Conservation (phyloP, 2,113 vertebrate genomes). For the Zosterops lateralis region DNA sequence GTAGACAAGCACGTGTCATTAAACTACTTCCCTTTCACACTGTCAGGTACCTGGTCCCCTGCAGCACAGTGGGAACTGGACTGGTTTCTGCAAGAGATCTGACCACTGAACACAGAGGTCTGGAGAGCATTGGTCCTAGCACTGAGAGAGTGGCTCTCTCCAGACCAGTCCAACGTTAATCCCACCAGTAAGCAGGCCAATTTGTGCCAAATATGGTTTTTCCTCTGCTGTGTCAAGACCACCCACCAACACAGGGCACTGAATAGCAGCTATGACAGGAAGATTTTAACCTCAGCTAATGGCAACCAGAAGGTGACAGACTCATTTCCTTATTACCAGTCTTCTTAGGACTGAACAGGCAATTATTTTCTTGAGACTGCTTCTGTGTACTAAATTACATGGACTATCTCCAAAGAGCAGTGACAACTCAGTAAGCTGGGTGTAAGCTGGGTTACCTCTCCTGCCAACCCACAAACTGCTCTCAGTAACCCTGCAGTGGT, state of each 20-base stretch:
- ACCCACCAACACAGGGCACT: background rate
- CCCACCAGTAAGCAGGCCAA: background rate
- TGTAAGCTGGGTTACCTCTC: slow-evolving; percentile 10
- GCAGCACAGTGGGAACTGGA: background rate
- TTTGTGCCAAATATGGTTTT: background rate
- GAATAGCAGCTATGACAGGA: background rate
- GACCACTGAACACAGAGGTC: background rate
- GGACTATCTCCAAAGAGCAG: background rate
- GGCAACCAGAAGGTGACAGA: background rate
- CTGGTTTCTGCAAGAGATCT: background rate
- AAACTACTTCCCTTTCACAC: background rate
- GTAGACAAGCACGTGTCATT: background rate
- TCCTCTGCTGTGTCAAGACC: background rate
- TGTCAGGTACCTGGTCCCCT: rapidly evolving
- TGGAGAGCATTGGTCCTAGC: background rate
- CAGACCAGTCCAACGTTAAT: background rate
- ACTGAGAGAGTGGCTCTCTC: background rate
- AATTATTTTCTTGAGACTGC: background rate
- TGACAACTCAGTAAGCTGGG: background rate
- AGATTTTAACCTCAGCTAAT: slow-evolving; percentile 8
- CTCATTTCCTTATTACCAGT: background rate
- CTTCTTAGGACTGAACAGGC: background rate
- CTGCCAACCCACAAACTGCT: background rate
- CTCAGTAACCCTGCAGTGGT: background rate
- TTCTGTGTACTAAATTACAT: background rate